Evolutionary conservation across 2,888 invertebrate genomes (phyloP).

Genomic region (Creontiades dilutus): DNA sequence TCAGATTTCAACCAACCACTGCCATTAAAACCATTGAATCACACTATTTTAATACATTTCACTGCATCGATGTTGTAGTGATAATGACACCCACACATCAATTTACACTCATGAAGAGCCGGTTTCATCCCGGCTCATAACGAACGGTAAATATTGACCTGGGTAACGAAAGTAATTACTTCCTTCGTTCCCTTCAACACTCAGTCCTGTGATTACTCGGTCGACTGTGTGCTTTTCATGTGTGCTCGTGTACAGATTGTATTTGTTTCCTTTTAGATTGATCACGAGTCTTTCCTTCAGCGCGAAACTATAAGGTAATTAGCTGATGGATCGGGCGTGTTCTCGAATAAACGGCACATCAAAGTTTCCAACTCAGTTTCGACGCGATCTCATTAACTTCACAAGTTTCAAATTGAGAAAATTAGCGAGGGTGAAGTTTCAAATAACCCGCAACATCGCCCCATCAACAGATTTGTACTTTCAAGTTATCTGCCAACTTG

Average conservation of each 20-base stretch:
- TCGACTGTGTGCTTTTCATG: not conserved
- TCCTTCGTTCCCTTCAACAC: not conserved
- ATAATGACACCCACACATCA: not conserved
- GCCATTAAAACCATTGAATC: too few species aligned
- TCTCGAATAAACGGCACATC: not conserved
- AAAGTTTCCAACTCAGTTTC: not conserved
- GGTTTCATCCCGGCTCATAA: not conserved
- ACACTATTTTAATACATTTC: too few species aligned
- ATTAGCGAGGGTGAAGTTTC: not conserved
- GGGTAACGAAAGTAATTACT: slow-evolving; percentile 23
- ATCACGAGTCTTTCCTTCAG: not conserved
- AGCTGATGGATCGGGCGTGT: slow-evolving; percentile 4
- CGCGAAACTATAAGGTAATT: not conserved
- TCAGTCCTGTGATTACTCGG: not conserved
- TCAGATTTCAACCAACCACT: too few species aligned
- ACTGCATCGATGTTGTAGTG: too few species aligned
- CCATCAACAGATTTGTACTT: not conserved
- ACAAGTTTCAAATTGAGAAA: not conserved
- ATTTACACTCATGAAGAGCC: not conserved
- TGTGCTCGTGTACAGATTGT: slow-evolving; percentile 18
- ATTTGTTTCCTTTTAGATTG: not conserved
- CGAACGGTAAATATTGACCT: not conserved
- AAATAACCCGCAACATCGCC: not conserved
- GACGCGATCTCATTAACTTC: slow-evolving; percentile 1
- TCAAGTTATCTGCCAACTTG: not conserved